Percentiles rank a stretch among this genome's conserved stretches.
Evolutionary conservation across 2,113 vertebrate genomes (phyloP).

Genomic region (Apteryx mantelli): DNA sequence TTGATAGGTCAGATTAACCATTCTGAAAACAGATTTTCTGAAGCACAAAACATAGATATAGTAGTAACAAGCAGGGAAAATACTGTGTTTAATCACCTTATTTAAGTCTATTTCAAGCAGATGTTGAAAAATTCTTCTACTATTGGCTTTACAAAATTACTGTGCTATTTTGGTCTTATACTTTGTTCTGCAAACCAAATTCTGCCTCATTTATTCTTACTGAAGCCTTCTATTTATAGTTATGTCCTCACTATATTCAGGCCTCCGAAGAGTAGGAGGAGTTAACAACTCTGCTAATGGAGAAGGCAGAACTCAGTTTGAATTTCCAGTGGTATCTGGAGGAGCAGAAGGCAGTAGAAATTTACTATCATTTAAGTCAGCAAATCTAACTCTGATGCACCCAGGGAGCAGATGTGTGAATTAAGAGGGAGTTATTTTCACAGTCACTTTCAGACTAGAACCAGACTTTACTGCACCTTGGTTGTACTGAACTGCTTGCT

Average conservation of each 20-base stretch:
- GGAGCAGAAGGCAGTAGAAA: not conserved
- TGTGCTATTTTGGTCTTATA: constrained; percentile 25
- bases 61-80: not conserved
- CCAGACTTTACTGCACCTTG: constrained; percentile 81
- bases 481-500: constrained; percentile 93
- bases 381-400: not conserved
- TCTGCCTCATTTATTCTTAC: not conserved
- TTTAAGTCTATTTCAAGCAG: constrained; percentile 9
- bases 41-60: not conserved
- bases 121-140: constrained; percentile 12
- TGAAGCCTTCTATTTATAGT: constrained; percentile 19
- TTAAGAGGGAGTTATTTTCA: not conserved
- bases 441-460: not conserved
- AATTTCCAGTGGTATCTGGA: not conserved
- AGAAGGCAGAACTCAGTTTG: not conserved
- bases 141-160: constrained; percentile 29
- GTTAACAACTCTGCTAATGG: not conserved
- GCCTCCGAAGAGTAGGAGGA: not conserved
- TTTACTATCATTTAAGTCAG: not conserved
- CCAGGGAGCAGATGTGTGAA: not conserved
- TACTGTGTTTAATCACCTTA: not conserved
- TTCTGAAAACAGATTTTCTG: constrained; percentile 12
- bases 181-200: not conserved
- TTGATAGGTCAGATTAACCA: not conserved
- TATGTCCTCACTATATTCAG: not conserved